Evolutionary conservation across 2,888 invertebrate genomes (phyloP), one percentile per base, ranked within the genome.

Genomic region (Eurytoma californica): DNA sequence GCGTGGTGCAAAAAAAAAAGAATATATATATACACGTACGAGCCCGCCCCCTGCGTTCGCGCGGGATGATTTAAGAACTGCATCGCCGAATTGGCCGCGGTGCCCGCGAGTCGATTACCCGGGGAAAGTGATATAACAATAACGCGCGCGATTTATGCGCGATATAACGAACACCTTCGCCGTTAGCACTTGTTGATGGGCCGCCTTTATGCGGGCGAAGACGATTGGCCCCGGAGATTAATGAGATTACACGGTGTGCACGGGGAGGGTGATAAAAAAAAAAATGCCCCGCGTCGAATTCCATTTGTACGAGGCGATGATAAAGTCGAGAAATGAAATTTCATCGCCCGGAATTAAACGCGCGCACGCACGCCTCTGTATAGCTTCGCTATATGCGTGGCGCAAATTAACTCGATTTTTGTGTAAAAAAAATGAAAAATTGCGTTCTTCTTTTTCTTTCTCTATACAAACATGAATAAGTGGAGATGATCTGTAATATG

Each of bases 101-200:
- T 16, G 30, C 57, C n/a, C 13, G 51, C 14, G 53, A 53, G 24
- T 39, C 51, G 51, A 74, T 74, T 51, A 76, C 39, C 28, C n/a
- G 7, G 9, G 7, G 68, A 76, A 80, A 72, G 57, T 76, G 80
- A 80, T 76, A 76, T 51, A 80, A 80, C 76, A 80, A 76, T 72
- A 76, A 61, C 39, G 49, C 60, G 58, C 63, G 47, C 47, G 63
- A 72, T 72, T 77, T 67, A 67, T 72, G 20, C 51, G 20, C 66
- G 53, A 61, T 39, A 39, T 74, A 75, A 79, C 63, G 66, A 74
- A 65, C 51, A 70, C 47, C 79, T 79, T 51, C 55, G 20, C n/a
- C 55, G 66, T 28, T 72, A 60, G 13, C 39, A 55, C 14, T 30
- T 39, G 18, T 14, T 13, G 57, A 65, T 65, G 57, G 63, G 47